Percentiles rank a stretch among this genome's conserved stretches.
These are phyloP conservation scores for Acleris emargana DNA, from an alignment of 2,888 invertebrate genomes.

Conservation along the genomic window DNA sequence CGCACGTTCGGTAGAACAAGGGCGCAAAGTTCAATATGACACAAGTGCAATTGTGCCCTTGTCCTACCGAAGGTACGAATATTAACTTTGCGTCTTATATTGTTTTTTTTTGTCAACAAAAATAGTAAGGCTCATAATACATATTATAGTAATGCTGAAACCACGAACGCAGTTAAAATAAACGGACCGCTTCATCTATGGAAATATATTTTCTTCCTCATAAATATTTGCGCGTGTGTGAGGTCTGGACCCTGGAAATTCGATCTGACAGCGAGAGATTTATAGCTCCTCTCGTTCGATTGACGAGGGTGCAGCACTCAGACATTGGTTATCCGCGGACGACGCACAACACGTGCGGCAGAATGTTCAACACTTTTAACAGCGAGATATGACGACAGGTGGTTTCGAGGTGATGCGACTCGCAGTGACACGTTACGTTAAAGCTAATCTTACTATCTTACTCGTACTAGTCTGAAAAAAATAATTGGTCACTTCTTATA, in stretches of 20 bases:
- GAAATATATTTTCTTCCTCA: conserved; percentile 5
- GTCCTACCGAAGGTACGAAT: no score
- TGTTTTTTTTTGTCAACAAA: no score
- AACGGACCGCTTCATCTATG: neutral
- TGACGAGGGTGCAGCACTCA: conserved; percentile 29
- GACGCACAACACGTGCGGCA: neutral
- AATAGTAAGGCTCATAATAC: no score
- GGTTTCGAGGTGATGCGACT: neutral
- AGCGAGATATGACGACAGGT: neutral
- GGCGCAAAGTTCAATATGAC: no score
- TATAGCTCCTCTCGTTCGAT: conserved; percentile 20
- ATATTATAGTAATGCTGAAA: no score
- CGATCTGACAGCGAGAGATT: conserved; percentile 27
- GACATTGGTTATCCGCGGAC: conserved; percentile 5
- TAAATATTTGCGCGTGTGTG: conserved; percentile 5
- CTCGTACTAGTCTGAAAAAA: no score
- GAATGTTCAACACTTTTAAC: neutral
- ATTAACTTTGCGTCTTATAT: no score
- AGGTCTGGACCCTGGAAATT: conserved; percentile 18
- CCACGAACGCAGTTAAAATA: neutral
- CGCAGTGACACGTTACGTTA: neutral
- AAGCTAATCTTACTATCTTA: no score
- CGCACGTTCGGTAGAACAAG: no score
- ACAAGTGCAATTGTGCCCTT: no score
- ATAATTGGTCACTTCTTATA: no score